Evolutionary conservation across 2,797 vertebrate genomes (phyloP), one percentile per base, ranked within the genome.

Genomic region (Alauda arvensis): DNA sequence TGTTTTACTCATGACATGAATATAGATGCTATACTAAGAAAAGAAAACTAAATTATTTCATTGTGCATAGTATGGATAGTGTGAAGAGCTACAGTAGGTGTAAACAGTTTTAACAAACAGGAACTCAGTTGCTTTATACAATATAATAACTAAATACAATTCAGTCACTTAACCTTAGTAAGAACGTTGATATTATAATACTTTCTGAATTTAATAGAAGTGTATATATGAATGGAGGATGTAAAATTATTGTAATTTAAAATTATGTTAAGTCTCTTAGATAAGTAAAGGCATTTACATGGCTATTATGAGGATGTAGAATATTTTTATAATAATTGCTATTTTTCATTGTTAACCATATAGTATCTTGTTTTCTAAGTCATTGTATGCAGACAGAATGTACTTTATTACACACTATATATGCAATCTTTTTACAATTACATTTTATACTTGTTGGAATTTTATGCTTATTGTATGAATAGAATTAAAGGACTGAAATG

Each of bases 311-410:
- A 94, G 90, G 88, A 87, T 93, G 89, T 96, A 96, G 90, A 95
- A 85, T 96, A 94, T 95, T 96, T 96, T 96, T 95, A 65, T 96
- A 96, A 97, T 96, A 94, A 96, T 95, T 96, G 72, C 85, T 95
- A 95, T 96, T 96, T 97, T 97, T 97, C 93, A 95, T 86, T 95
- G 92, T 96, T 95, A 96, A 95, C 88, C 94, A 5, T 87, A 94
- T 77, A 91, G 71, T 94, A 85, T 93, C 94, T 96, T 96, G 94
- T 97, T 96, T 97, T 97, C 93, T 91, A 95, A 94, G 93, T 93
- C 95, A 94, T 91, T 89, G 56, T 94, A 93, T 75, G 93, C 80
- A 89, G 87, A 91, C 69, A 89, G 80, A 91, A 85, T 90, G 46
- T 96, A 93, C 65, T 93, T 95, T 95, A 94, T 91, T 90, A 91